These are phyloP conservation scores for Dione juno DNA, from an alignment of 2,888 invertebrate genomes.

Conservation along the genomic window DNA sequence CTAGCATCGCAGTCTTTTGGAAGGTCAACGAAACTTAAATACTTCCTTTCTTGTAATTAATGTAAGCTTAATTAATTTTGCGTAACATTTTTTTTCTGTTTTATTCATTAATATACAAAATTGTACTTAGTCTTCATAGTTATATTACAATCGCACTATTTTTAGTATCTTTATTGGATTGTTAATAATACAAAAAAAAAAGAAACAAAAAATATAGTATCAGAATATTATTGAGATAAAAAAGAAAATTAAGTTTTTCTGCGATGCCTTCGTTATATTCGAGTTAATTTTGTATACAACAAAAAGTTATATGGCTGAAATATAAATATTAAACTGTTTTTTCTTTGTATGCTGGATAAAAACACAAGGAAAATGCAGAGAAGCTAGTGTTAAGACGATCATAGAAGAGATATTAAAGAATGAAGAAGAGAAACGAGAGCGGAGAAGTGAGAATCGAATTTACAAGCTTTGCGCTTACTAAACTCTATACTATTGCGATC, in stretches of 20 bases:
- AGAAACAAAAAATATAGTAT: not conserved
- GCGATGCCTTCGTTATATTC: not conserved
- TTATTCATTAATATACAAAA: not conserved
- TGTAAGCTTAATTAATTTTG: not conserved
- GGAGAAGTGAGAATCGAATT: too few species aligned
- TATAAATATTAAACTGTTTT: not conserved
- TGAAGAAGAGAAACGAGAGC: too few species aligned
- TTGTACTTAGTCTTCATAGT: not conserved
- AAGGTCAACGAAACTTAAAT: too few species aligned
- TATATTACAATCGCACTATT: not conserved
- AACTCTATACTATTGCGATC: too few species aligned
- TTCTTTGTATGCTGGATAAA: not conserved
- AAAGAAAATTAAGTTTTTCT: constrained; percentile 1
- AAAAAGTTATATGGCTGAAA: constrained; percentile 3
- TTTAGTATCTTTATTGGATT: not conserved
- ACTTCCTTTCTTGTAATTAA: not conserved
- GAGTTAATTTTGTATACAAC: constrained; percentile 1
- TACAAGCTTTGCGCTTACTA: too few species aligned
- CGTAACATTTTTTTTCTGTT: not conserved
- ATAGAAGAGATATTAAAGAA: too few species aligned
- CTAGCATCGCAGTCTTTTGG: too few species aligned
- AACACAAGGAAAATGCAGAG: too few species aligned
- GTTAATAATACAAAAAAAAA: not conserved
- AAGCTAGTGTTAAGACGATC: too few species aligned
- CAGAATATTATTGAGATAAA: not conserved